phyloP scores from a whole-genome alignment of 1,140 invertebrate genomes.

The Brachionus sp. region DNA sequence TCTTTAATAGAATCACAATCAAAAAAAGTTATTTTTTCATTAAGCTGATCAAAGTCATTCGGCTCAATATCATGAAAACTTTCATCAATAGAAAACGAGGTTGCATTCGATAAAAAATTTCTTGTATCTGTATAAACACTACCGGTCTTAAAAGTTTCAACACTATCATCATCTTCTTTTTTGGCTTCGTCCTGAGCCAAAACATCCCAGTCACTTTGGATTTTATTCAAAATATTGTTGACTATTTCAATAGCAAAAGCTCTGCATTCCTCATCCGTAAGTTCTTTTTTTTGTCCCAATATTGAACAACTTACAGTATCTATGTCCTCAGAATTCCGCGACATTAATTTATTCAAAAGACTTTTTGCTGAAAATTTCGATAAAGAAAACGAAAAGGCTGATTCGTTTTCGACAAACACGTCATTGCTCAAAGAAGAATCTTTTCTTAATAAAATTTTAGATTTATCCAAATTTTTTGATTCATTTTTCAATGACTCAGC shows the following conservation, averaged over 20 bases:
- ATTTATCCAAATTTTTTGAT: not conserved
- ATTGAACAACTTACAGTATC: not conserved
- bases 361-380: slow-evolving; percentile 22
- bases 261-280: not conserved
- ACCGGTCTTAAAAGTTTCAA: not conserved
- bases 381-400: slow-evolving; percentile 23
- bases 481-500: not conserved
- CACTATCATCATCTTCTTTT: not conserved
- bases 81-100: slow-evolving; percentile 12
- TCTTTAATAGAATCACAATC: slow-evolving; percentile 31
- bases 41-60: not conserved
- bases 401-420: slow-evolving; percentile 21
- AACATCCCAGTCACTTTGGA: slow-evolving; percentile 9
- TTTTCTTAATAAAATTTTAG: slow-evolving; percentile 3
- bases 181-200: not conserved
- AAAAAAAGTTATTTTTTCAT: not conserved
- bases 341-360: slow-evolving; percentile 22
- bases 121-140: slow-evolving; percentile 2
- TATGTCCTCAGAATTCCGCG: not conserved
- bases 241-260: not conserved
- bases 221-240: not conserved
- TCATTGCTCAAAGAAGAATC: slow-evolving; percentile 44
- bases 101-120: slow-evolving; percentile 6
- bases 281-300: not conserved
- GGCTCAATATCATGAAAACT: not conserved